phyloP scores from a whole-genome alignment of 2,113 vertebrate genomes.

The Anthoscopus minutus region DNA sequence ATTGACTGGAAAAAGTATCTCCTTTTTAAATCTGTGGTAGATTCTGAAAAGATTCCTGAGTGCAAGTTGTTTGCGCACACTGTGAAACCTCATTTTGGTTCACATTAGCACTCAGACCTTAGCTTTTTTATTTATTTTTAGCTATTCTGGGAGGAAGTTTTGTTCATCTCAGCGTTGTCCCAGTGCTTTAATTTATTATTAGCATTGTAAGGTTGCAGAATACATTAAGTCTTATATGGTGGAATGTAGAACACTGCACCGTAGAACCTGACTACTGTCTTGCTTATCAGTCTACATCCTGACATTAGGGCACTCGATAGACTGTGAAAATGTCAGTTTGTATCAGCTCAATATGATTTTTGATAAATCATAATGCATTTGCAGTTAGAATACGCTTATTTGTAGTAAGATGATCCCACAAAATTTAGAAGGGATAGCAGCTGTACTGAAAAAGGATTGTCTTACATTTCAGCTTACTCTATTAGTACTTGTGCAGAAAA shows the following conservation, averaged over 20 bases:
- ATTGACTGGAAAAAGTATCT: not conserved
- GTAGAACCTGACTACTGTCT: not conserved
- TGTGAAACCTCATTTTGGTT: not conserved
- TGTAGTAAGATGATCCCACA: not conserved
- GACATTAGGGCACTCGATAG: not conserved
- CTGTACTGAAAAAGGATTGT: not conserved
- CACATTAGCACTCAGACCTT: not conserved
- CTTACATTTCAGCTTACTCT: not conserved
- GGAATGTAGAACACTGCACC: not conserved
- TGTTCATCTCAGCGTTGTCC: not conserved
- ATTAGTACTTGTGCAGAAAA: not conserved
- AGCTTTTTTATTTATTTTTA: not conserved
- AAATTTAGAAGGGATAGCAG: not conserved
- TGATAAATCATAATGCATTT: not conserved
- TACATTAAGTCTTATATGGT: not conserved
- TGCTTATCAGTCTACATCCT: not conserved
- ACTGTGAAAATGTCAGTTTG: not conserved
- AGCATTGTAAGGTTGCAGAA: not conserved
- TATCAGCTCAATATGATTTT: not conserved
- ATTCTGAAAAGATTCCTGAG: not conserved
- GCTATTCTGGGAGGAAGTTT: not conserved
- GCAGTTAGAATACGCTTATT: not conserved
- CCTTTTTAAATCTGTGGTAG: not conserved
- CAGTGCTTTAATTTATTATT: not conserved
- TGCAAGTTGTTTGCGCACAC: not conserved